These are phyloP conservation scores for Noturus placidus DNA, from an alignment of 2,113 vertebrate genomes.

Conservation along the genomic window DNA sequence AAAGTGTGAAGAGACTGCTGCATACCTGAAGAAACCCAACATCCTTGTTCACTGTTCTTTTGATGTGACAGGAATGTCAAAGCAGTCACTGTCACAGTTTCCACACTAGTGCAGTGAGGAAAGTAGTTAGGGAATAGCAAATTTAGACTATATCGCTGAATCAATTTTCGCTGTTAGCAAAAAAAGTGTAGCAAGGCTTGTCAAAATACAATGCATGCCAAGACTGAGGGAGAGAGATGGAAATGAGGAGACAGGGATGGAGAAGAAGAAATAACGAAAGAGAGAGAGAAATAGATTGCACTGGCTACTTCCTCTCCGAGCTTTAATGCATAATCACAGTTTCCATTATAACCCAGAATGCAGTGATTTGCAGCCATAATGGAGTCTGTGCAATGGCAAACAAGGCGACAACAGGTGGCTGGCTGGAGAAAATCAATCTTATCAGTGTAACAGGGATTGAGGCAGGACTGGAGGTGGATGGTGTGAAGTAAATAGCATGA, in stretches of 20 bases:
- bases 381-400: constrained; percentile 55
- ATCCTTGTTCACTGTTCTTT: background rate
- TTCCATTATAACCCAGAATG: constrained; percentile 61
- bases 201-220: constrained; percentile 48
- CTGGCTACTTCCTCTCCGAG: constrained; percentile 51
- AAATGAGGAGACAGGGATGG: constrained; percentile 6
- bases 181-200: constrained; percentile 39
- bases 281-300: constrained; percentile 53
- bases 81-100: constrained; percentile 44
- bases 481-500: constrained; percentile 43
- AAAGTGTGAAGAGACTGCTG: background rate
- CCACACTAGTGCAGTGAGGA: constrained; percentile 44
- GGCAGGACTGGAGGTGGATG: constrained; percentile 58
- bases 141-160: constrained; percentile 30
- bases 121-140: background rate
- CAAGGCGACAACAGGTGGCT: constrained; percentile 32
- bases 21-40: background rate
- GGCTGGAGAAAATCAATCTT: constrained; percentile 63
- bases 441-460: constrained; percentile 58
- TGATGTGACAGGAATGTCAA: constrained; percentile 28
- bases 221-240: constrained; percentile 10
- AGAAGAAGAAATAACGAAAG: constrained; percentile 26
- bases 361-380: constrained; percentile 62
- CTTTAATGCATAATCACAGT: constrained; percentile 56
- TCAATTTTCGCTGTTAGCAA: constrained; percentile 49